A percentile compares a stretch with the other conserved stretches of the same genome.
Conservation (phyloP, 2,113 vertebrate species). For the Ivindomyrus marchei region DNA sequence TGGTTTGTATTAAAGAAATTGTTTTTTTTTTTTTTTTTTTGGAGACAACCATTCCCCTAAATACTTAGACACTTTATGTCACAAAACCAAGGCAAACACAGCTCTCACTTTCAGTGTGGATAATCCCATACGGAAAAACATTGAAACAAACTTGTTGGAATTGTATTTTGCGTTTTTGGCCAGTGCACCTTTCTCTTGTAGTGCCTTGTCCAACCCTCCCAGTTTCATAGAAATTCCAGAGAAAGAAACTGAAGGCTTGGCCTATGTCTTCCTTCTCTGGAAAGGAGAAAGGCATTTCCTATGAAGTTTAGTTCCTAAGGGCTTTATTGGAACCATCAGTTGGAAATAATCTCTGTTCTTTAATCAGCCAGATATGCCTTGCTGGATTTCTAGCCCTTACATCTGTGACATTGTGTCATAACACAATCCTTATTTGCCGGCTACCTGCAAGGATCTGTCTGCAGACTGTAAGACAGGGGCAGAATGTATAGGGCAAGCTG, state of each 20-base stretch:
- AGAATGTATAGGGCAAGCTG: not conserved
- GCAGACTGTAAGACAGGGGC: not conserved
- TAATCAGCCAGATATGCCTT: not conserved
- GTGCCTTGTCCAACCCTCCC: not conserved
- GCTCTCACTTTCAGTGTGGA: not conserved
- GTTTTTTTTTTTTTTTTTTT: too few species aligned
- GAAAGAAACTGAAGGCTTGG: not conserved
- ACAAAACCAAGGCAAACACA: not conserved
- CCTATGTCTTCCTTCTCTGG: not conserved
- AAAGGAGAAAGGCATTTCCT: not conserved
- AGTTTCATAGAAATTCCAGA: not conserved
- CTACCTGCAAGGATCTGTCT: not conserved
- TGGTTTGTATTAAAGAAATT: too few species aligned
- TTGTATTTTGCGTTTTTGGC: not conserved
- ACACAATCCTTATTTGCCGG: not conserved
- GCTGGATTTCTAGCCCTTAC: not conserved
- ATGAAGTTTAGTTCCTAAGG: not conserved
- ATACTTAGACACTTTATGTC: not conserved
- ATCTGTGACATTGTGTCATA: not conserved
- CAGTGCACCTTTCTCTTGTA: not conserved
- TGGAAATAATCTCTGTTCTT: not conserved
- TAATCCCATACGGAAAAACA: not conserved
- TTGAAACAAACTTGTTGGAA: not conserved
- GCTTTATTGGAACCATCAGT: not conserved
- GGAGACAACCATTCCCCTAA: not conserved